phyloP scores from a whole-genome alignment of 2,797 vertebrate genomes.

The Siniperca scherzeri region DNA sequence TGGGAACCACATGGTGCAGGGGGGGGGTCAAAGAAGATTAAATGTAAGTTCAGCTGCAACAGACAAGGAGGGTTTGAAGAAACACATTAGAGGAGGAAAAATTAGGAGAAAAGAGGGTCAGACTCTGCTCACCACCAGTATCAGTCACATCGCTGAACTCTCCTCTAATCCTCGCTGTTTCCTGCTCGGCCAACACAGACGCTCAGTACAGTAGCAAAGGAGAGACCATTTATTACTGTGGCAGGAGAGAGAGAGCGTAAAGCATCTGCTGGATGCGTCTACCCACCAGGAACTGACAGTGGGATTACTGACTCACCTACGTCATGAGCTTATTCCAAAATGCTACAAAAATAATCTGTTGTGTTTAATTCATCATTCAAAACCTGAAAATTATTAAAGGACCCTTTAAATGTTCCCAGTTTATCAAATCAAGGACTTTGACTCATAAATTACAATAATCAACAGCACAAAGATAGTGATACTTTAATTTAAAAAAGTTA shows the following conservation, averaged over 20 bases:
- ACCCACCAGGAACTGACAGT: neutral
- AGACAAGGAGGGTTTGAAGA: slow-evolving; percentile 21
- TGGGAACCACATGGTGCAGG: slow-evolving; percentile 85
- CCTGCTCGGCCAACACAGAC: slow-evolving; percentile 30
- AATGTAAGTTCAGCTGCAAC: slow-evolving; percentile 37
- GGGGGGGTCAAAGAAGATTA: slow-evolving; percentile 35
- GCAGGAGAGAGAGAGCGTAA: neutral
- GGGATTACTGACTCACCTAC: slow-evolving; percentile 18
- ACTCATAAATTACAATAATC: too few relatives aligned
- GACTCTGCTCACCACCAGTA: slow-evolving; percentile 8
- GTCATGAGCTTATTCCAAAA: neutral
- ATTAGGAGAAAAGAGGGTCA: slow-evolving; percentile 19
- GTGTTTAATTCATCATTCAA: neutral
- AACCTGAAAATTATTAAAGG: neutral
- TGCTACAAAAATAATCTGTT: neutral
- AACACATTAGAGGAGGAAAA: slow-evolving; percentile 22
- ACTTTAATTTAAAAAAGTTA: too few relatives aligned
- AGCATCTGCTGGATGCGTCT: slow-evolving; percentile 36
- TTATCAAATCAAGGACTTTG: neutral
- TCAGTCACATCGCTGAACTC: slow-evolving; percentile 29
- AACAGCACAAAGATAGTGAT: neutral
- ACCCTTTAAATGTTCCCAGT: neutral
- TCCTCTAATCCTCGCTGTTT: slow-evolving; percentile 44
- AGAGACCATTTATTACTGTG: slow-evolving; percentile 9
- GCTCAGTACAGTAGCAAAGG: slow-evolving; percentile 50